Conservation (phyloP, 2,113 vertebrate species). For the Rhinopomastus cyanomelas region DNA sequence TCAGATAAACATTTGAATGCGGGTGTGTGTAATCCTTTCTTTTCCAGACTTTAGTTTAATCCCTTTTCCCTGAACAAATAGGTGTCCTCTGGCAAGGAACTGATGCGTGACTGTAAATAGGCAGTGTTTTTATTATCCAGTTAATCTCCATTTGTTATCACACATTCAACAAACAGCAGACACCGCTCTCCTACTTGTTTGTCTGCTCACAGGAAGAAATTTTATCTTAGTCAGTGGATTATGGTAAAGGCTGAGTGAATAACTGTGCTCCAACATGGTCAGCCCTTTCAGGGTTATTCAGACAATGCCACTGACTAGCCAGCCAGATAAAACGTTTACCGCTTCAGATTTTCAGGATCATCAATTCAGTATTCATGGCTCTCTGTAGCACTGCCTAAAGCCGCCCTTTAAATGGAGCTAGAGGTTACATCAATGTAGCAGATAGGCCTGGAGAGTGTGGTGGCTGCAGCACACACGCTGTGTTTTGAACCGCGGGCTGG, state of each 20-base stretch:
- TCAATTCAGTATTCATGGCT: conserved; percentile 74
- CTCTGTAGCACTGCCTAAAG: conserved; percentile 47
- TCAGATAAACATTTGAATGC: conserved; percentile 61
- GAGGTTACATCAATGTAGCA: conserved; percentile 17
- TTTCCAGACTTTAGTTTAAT: conserved; percentile 69
- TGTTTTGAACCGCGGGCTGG: conserved; percentile 7
- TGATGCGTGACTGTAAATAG: conserved; percentile 62
- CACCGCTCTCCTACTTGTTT: conserved; percentile 60
- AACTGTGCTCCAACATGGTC: conserved; percentile 73
- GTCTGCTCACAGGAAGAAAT: conserved; percentile 77
- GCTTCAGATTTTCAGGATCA: conserved; percentile 78
- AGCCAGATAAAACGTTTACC: conserved; percentile 74
- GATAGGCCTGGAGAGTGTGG: not conserved
- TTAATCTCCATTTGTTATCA: conserved; percentile 81
- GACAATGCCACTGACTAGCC: conserved; percentile 79
- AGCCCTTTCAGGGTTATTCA: conserved; percentile 77
- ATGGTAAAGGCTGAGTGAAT: conserved; percentile 74
- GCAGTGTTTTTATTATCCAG: conserved; percentile 69
- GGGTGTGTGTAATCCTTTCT: conserved; percentile 60
- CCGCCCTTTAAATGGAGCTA: conserved; percentile 8
- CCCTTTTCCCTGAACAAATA: conserved; percentile 69
- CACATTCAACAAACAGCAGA: conserved; percentile 74
- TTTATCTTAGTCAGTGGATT: conserved; percentile 76
- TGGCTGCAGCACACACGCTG: not conserved
- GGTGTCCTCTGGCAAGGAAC: conserved; percentile 62